Conservation (phyloP, 2,797 vertebrate species). For the Poeciliopsis infans region DNA sequence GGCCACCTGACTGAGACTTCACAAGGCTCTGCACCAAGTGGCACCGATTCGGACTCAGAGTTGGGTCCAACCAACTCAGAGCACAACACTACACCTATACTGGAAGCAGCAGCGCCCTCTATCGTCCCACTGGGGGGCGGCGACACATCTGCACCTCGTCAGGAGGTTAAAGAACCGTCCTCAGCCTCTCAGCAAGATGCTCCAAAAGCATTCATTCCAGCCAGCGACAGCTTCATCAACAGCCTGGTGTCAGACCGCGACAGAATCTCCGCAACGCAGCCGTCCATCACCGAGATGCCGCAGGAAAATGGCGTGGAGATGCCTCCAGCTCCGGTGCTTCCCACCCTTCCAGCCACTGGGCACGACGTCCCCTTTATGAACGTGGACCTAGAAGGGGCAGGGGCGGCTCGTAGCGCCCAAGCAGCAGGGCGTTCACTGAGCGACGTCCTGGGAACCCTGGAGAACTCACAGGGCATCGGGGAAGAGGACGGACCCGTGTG, state of each 20-base stretch:
- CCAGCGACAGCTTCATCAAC: conserved; percentile 84
- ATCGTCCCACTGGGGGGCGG: conserved; percentile 58
- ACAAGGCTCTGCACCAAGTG: conserved; percentile 78
- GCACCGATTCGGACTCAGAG: conserved; percentile 84
- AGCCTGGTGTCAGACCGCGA: conserved; percentile 80
- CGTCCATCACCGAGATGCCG: conserved; percentile 44
- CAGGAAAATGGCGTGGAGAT: conserved; percentile 43
- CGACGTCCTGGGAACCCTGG: conserved; percentile 74
- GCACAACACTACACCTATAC: conserved; percentile 32
- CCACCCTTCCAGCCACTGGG: conserved; percentile 34
- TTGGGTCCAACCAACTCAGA: conserved; percentile 49
- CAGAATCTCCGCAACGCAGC: conserved; percentile 34
- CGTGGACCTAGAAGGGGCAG: conserved; percentile 90
- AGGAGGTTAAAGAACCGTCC: conserved; percentile 17
- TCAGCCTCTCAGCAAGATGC: conserved; percentile 30
- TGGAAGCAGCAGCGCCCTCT: conserved; percentile 66
- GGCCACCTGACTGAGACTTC: conserved; percentile 85
- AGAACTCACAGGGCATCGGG: conserved; percentile 76
- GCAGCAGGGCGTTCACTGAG: conserved; percentile 9
- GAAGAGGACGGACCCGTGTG: conserved; percentile 86
- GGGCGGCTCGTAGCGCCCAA: conserved; percentile 62
- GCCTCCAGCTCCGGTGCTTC: conserved; percentile 49
- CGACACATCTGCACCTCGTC: conserved; percentile 20
- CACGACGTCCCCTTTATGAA: conserved; percentile 88
- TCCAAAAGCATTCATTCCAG: conserved; percentile 69